Evolutionary conservation across 2,797 vertebrate genomes (phyloP).

Genomic region (Premnoplex brunnescens): DNA sequence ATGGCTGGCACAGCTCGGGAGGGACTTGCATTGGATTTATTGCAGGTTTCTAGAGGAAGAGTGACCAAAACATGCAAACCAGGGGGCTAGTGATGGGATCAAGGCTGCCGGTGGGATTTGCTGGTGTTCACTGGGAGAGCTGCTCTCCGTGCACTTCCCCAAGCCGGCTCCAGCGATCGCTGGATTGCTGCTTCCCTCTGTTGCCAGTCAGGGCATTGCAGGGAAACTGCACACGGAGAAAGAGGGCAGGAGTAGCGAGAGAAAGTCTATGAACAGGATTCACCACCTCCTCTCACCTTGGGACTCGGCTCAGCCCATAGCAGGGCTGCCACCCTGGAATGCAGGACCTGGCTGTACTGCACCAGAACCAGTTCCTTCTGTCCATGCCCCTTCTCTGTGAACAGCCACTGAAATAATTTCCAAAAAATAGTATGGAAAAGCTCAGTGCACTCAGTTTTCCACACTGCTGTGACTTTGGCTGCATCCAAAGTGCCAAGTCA

Average conservation of each 20-base stretch:
- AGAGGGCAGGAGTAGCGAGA: fast-evolving
- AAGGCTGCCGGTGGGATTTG: background rate
- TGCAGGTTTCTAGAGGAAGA: background rate
- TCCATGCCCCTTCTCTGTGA: fast-evolving
- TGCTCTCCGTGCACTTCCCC: fast-evolving
- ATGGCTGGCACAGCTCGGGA: background rate
- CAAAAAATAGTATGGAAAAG: fast-evolving
- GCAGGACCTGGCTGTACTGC: fast-evolving
- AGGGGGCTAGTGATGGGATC: background rate
- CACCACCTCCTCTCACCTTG: fast-evolving
- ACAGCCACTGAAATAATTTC: background rate
- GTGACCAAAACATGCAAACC: fast-evolving
- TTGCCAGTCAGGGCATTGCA: constrained; percentile 43
- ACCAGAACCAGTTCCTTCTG: fast-evolving
- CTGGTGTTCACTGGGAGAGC: background rate
- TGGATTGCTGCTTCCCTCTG: constrained; percentile 61
- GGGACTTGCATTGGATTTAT: background rate
- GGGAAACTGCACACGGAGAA: background rate
- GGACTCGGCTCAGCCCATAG: background rate
- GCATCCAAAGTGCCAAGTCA: background rate
- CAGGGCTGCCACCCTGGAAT: background rate
- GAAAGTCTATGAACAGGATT: background rate
- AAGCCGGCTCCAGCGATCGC: background rate
- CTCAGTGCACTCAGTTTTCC: background rate
- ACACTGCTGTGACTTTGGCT: background rate